A percentile compares a stretch with the other conserved stretches of the same genome.
Conservation (phyloP, 2,113 vertebrate genomes). For the Craseonycteris thonglongyai region DNA sequence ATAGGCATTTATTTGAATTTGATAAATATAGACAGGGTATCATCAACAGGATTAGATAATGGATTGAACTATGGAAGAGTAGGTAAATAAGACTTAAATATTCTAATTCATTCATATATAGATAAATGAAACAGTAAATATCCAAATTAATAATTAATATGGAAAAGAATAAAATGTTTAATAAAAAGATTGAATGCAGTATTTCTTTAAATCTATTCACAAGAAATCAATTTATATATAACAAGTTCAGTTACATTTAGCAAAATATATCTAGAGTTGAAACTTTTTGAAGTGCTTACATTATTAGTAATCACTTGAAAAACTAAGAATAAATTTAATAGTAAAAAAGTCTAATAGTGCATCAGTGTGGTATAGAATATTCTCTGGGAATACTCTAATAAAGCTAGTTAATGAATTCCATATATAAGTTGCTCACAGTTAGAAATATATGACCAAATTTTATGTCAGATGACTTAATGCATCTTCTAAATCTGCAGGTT, state of each 20-base stretch:
- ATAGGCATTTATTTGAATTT: neutral
- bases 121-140: neutral
- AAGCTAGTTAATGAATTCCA: constrained; percentile 22
- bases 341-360: neutral
- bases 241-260: neutral
- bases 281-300: neutral
- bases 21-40: neutral
- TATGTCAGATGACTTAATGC: neutral
- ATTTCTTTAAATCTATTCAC: neutral
- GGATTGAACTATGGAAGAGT: neutral
- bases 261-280: neutral
- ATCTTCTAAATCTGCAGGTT: neutral
- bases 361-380: neutral
- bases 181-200: neutral
- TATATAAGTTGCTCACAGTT: neutral
- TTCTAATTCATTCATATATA: neutral
- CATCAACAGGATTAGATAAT: neutral
- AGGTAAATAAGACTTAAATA: neutral
- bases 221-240: neutral
- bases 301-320: constrained; percentile 1
- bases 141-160: neutral
- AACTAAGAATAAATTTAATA: constrained; percentile 6
- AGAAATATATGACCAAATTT: constrained; percentile 45
- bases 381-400: constrained; percentile 33
- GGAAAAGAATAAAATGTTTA: neutral